A percentile compares a stretch with the other conserved stretches of the same genome.
Evolutionary conservation across 2,888 invertebrate species (phyloP).

Genomic region (Amiota mariae): DNA sequence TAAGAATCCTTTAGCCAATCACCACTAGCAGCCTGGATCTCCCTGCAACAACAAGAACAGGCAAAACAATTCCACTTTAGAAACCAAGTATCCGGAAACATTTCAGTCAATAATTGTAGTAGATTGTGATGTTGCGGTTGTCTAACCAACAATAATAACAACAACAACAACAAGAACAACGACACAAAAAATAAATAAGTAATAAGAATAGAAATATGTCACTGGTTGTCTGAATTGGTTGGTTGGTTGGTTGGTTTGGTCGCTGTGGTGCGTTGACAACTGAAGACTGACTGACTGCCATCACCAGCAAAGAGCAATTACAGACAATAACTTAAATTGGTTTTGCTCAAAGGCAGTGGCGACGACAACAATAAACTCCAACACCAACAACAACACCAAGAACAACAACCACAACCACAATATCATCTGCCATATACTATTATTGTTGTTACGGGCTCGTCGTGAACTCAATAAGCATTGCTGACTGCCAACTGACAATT

Average conservation of each 20-base stretch:
- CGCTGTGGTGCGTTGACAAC: not conserved
- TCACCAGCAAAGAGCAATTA: not conserved
- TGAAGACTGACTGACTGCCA: constrained; percentile 7
- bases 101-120: constrained; percentile 1
- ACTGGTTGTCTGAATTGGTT: not conserved
- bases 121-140: not conserved
- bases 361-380: not conserved
- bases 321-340: not conserved
- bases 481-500: not conserved
- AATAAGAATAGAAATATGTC: not conserved
- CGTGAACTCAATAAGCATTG: not conserved
- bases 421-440: not conserved
- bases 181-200: constrained; percentile 16
- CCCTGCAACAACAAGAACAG: constrained; percentile 75
- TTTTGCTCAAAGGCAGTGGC: not conserved
- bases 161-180: constrained; percentile 42
- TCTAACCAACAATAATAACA: constrained; percentile 26
- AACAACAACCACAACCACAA: not conserved
- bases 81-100: constrained; percentile 50
- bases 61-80: constrained; percentile 66
- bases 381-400: not conserved
- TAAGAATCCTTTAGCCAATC: constrained; percentile 81
- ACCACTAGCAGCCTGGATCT: constrained; percentile 80
- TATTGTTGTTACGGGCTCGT: too few relatives aligned
- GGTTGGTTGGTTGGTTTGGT: not conserved